phyloP scores from a whole-genome alignment of 2,113 vertebrate species.

The Aegypius monachus region DNA sequence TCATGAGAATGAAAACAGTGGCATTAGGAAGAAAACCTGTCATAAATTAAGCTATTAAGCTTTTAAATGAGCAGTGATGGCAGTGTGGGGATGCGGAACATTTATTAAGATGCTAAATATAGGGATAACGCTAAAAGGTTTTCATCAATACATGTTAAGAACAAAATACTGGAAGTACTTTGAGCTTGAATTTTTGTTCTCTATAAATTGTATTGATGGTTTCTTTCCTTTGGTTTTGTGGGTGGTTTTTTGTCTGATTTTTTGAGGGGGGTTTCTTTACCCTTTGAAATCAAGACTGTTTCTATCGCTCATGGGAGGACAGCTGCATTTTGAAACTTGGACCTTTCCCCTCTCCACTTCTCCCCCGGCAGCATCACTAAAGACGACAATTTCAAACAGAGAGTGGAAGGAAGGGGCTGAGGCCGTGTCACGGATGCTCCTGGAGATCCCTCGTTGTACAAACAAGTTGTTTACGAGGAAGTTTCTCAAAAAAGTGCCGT shows the following conservation, averaged over 20 bases:
- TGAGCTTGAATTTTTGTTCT: neutral
- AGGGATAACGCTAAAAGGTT: neutral
- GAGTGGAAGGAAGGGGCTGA: neutral
- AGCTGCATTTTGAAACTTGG: neutral
- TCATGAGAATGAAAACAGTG: neutral
- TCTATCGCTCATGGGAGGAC: neutral
- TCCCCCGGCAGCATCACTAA: neutral
- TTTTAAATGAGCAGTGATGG: neutral
- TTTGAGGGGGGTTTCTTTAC: neutral
- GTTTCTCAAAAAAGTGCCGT: neutral
- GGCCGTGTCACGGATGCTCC: neutral
- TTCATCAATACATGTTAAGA: neutral
- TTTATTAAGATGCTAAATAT: constrained; percentile 10
- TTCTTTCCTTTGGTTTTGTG: neutral
- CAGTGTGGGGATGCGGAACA: neutral
- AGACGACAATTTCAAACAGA: neutral
- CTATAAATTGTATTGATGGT: neutral
- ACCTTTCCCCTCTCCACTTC: neutral
- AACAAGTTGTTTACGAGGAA: neutral
- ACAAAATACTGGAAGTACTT: neutral
- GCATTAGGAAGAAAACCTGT: constrained; percentile 19
- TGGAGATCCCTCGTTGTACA: neutral
- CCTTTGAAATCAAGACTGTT: neutral
- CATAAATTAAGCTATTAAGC: neutral
- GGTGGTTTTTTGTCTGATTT: neutral